Evolutionary conservation across 2,113 vertebrate species (phyloP), one percentile per base, ranked within the genome.

Genomic region (Pica pica): DNA sequence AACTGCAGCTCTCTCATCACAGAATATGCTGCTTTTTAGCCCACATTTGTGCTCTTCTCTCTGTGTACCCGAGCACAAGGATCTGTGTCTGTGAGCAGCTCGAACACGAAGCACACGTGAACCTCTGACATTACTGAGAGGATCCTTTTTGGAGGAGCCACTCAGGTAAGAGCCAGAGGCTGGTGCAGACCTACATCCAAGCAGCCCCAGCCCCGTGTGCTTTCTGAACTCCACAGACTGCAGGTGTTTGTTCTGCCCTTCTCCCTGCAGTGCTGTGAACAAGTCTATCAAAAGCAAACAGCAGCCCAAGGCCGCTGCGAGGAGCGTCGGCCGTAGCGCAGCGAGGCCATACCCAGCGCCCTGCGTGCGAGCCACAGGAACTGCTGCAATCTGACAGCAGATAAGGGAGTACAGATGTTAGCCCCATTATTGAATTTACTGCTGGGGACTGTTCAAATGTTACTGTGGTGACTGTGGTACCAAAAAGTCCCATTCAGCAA

Each of bases 261-360:
- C 41, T 60, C 61, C 7, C 68, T 1, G 6, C 50, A 41, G 49
- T 5, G n/a, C 84, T 41, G 26, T 3, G 41, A 61, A 61, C 87
- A 85, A 65, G 74, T 5, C 10, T 88, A 83, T 83, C 90, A 74
- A 91, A 30, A 61, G 59, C 94, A 85, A 96, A 94, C 79, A 94
- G 71, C 39, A 41, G 92, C 61, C 22, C 67, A 59, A 50, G 83
- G 80, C 27, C 5, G 6, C n/a, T 59, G 12, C 0, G 4, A 50
- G 71, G 49, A 73, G 80, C 52, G 59, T 61, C 2, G 10, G 31
- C 2, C 13, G 0, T 39, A 31, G 4, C 3, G 1, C 82, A 17
- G n/a, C 4, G 9, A 17, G 0, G n/a, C 1, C 2, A 22, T 27
- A 6, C 1, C 4, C 59, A 81, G 18, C 22, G 18, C 75, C 4